Percentiles rank a stretch among this genome's conserved stretches.
These are phyloP conservation scores for Parotia lawesii DNA, from an alignment of 2,113 vertebrate species.

Conservation along the genomic window DNA sequence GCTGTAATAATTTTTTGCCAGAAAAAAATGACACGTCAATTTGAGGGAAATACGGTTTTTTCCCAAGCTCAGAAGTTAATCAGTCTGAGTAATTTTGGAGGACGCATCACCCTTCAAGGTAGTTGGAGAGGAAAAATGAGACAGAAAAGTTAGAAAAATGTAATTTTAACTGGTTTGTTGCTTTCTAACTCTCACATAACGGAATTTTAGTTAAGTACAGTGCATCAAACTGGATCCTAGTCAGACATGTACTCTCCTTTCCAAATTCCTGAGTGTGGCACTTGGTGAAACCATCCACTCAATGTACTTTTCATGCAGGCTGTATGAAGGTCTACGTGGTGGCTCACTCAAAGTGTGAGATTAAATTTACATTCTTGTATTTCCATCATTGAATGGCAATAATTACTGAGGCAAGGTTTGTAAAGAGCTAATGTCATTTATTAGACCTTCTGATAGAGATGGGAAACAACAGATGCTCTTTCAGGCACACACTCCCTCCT, in stretches of 20 bases:
- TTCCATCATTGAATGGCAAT: neutral
- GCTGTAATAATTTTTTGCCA: neutral
- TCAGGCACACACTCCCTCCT: neutral
- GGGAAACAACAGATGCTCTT: neutral
- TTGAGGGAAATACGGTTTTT: neutral
- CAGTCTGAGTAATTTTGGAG: conserved; percentile 7
- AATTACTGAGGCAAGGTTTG: neutral
- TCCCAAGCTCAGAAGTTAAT: neutral
- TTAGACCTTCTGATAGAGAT: neutral
- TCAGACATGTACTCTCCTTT: neutral
- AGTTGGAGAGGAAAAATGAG: conserved; percentile 7
- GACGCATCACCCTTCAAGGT: neutral
- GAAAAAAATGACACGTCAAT: neutral
- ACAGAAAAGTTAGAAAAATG: neutral
- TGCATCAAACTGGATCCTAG: neutral
- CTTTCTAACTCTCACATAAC: neutral
- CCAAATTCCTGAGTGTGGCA: neutral
- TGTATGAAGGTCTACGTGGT: neutral
- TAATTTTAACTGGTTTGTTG: neutral
- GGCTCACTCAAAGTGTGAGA: neutral
- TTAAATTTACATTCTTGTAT: neutral
- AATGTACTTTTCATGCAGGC: neutral
- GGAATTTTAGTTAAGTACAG: neutral
- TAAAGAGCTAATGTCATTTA: neutral
- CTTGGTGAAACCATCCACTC: neutral